Evolutionary conservation across 1,140 invertebrate genomes (phyloP).

Genomic region (Asbolus verrucosus): DNA sequence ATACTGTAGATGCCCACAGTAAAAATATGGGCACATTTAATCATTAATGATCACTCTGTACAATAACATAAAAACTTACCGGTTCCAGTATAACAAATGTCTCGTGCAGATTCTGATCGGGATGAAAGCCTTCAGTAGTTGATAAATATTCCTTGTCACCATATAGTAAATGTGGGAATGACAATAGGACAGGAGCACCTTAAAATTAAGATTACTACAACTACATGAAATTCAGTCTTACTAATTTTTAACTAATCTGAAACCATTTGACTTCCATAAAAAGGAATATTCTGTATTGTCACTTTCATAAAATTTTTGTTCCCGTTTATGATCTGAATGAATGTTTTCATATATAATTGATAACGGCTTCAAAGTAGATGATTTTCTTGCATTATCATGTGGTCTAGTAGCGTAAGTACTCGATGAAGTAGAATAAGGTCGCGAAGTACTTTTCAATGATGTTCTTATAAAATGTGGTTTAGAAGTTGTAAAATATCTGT

Average conservation of each 20-base stretch:
- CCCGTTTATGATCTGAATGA: constrained; percentile 18
- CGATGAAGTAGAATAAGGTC: not conserved
- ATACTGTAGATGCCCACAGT: too few relatives aligned
- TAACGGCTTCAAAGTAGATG: constrained; percentile 25
- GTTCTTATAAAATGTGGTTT: too few relatives aligned
- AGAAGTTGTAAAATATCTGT: not conserved
- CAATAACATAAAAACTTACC: too few relatives aligned
- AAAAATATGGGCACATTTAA: too few relatives aligned
- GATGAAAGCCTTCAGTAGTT: constrained; percentile 53
- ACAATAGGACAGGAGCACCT: constrained; percentile 58
- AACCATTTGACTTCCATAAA: constrained; percentile 34
- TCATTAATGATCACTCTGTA: too few relatives aligned
- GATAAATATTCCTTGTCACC: constrained; percentile 53
- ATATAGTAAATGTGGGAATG: constrained; percentile 60
- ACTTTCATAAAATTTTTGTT: not conserved
- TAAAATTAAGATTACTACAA: constrained; percentile 57
- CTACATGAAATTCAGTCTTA: constrained; percentile 2
- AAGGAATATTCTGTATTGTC: constrained; percentile 42
- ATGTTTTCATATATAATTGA: constrained; percentile 18
- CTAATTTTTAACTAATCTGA: constrained; percentile 41
- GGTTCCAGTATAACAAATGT: constrained; percentile 57
- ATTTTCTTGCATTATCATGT: not conserved
- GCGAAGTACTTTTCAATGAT: too few relatives aligned
- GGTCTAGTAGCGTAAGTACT: not conserved
- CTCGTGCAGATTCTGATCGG: constrained; percentile 50